Conservation (phyloP, 2,888 invertebrate genomes). For the Iphiclides podalirius region DNA sequence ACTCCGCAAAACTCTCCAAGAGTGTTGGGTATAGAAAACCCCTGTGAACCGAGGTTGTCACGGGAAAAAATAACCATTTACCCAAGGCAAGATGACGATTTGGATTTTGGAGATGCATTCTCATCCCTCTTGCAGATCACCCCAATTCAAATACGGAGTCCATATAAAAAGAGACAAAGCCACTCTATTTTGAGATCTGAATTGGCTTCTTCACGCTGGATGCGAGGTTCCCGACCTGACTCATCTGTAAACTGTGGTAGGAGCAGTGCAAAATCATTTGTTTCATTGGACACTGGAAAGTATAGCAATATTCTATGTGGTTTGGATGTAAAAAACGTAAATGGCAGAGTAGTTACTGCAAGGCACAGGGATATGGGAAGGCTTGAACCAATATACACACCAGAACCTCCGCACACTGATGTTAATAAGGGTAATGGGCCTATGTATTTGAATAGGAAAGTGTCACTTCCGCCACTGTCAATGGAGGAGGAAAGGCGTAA, state of each 20-base stretch:
- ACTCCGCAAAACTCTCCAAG: conserved; percentile 71
- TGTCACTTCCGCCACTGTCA: conserved; percentile 67
- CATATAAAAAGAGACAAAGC: conserved; percentile 56
- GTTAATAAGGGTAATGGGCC: conserved; percentile 29
- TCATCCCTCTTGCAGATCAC: conserved; percentile 70
- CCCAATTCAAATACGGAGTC: conserved; percentile 64
- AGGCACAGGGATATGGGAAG: conserved; percentile 58
- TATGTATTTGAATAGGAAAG: conserved; percentile 45
- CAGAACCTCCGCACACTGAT: conserved; percentile 53
- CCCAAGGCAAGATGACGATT: conserved; percentile 45
- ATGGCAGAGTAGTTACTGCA: conserved; percentile 60
- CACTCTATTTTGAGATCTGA: conserved; percentile 68
- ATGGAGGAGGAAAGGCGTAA: conserved; percentile 67
- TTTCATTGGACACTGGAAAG: conserved; percentile 64
- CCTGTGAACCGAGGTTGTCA: conserved; percentile 43
- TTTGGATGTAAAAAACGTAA: conserved; percentile 43
- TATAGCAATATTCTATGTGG: conserved; percentile 52
- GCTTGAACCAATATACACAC: conserved; percentile 59
- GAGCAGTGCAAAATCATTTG: conserved; percentile 72
- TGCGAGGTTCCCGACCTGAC: conserved; percentile 63
- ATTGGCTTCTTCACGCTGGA: conserved; percentile 71
- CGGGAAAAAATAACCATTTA: conserved; percentile 42
- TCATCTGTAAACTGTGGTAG: conserved; percentile 66
- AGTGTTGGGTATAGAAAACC: conserved; percentile 45
- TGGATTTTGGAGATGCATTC: conserved; percentile 57